phyloP scores from a whole-genome alignment of 2,113 vertebrate genomes.

The Egretta garzetta region DNA sequence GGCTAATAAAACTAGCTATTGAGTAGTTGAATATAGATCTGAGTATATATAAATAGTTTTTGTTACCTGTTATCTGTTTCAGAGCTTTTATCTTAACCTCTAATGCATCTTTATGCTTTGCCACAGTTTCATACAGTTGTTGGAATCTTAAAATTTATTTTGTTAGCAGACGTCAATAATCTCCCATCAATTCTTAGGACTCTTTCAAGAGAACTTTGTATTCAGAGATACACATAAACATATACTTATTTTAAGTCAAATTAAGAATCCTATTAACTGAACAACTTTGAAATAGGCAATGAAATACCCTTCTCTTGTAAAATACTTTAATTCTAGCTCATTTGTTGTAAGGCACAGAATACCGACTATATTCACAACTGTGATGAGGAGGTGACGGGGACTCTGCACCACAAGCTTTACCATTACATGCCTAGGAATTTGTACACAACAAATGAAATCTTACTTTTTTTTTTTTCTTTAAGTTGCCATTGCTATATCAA shows the following conservation, averaged over 20 bases:
- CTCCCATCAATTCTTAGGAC: not conserved
- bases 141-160: not conserved
- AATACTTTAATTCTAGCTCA: not conserved
- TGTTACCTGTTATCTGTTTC: not conserved
- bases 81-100: not conserved
- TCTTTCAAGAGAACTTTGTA: not conserved
- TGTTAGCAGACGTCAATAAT: not conserved
- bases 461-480: not conserved
- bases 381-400: not conserved
- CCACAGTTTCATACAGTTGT: not conserved
- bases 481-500: not conserved
- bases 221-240: not conserved
- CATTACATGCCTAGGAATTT: not conserved
- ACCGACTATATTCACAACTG: not conserved
- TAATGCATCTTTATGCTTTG: not conserved
- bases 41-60: not conserved
- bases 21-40: not conserved
- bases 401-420: not conserved
- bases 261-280: not conserved
- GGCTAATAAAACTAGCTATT: not conserved
- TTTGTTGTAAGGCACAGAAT: not conserved
- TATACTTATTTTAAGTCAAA: not conserved
- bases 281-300: not conserved
- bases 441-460: not conserved
- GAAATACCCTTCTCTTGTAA: not conserved